Base-by-base conservation (phyloP, 2,797 vertebrate genomes). In the Toxotes lorentzi region DNA sequence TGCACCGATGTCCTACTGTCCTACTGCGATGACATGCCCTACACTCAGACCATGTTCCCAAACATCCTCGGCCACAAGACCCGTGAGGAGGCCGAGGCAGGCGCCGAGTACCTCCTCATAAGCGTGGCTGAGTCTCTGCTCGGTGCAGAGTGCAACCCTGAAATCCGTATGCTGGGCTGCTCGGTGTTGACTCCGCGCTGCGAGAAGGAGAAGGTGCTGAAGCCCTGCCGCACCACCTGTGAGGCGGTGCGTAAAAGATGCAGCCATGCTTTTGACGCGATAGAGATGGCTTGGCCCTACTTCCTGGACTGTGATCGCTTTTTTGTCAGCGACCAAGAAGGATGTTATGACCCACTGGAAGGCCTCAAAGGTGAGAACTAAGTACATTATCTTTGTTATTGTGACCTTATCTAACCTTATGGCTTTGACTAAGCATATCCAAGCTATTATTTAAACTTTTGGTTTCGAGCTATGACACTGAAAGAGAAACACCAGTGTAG, bases 271-370 rank as follows among this genome's bases (percentile, higher is more conserved):
- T 98, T 99, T 3, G 96, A 97, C 2, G 91, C 76, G 1, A 98
- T 99, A 53, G 91, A 96, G 45, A 99, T 99, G 98, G 97, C 97
- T 21, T 99, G 98, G 98, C 98, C 98, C 21, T 99, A 99, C 91
- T 99, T 98, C 87, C 92, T 99, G 58, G 96, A 99, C 92, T 99
- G 98, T 0, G 93, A 96, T 59, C 96, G 92, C 27, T 98, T 98
- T 90, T 99, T 98, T 0, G 94, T 91, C 0, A 86, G 91, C 0
- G 94, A 96, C 0, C 87, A 96, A 0, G 97, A 99, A 68, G 97
- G 95, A 7, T 99, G 98, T 82, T 97, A 96, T 2, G 94, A 99
- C 88, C 98, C 98, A 0, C 89, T 99, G 92, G 95, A 95, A 77
- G 95, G 94, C 84, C 93, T 98, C 43, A 86, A 88, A 92, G 97